Percentiles rank a stretch among this genome's conserved stretches.
phyloP scores from a whole-genome alignment of 2,113 vertebrate genomes.

The Egretta garzetta region DNA sequence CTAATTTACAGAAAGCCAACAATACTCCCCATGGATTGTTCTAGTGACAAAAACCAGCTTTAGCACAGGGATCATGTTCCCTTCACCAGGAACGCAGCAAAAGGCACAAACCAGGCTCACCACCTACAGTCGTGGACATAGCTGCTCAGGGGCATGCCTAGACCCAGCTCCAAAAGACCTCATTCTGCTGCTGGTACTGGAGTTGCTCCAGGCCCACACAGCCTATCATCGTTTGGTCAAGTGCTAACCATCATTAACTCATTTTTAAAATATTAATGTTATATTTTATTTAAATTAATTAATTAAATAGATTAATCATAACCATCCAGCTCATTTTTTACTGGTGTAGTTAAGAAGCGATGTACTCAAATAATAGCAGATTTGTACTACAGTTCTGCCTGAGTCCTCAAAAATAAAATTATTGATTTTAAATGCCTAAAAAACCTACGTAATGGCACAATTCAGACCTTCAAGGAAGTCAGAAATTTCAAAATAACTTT shows the following conservation, averaged over 20 bases:
- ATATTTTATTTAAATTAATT: not conserved
- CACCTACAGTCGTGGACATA: not conserved
- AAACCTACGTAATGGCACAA: not conserved
- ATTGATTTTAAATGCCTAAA: not conserved
- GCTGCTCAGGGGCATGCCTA: accelerated
- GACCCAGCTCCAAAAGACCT: not conserved
- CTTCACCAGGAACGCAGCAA: not conserved
- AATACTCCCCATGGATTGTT: not conserved
- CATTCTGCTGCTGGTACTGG: not conserved
- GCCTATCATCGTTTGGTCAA: not conserved
- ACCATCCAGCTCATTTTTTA: not conserved
- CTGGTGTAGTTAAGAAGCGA: not conserved
- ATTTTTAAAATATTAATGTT: not conserved
- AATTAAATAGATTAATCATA: not conserved
- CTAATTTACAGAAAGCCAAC: not conserved
- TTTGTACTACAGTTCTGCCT: not conserved
- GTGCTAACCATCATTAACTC: not conserved
- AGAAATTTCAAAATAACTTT: not conserved
- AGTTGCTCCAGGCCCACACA: not conserved
- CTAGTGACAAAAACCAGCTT: not conserved
- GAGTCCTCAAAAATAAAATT: not conserved
- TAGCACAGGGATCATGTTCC: not conserved
- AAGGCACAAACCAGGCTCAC: not conserved
- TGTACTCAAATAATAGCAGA: not conserved
- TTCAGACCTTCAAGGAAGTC: not conserved